These are phyloP conservation scores for Drosophila guanche DNA, from an alignment of 1,140 invertebrate genomes.

Conservation along the genomic window DNA sequence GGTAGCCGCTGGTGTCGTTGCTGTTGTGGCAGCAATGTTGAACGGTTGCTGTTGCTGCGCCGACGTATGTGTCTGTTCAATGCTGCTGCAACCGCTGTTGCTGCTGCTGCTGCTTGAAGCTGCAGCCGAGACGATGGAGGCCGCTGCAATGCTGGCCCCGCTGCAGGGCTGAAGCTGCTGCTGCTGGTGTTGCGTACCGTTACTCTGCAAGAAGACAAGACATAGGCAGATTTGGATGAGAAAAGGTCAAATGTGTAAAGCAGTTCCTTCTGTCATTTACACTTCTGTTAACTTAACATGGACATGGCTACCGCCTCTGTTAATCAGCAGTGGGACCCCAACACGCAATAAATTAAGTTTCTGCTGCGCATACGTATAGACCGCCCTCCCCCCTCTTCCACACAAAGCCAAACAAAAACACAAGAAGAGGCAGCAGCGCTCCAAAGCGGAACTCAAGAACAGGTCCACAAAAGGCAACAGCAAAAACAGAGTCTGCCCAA, in stretches of 20 bases:
- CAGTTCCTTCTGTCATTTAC: background rate
- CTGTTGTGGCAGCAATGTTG: constrained; percentile 45
- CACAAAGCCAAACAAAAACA: constrained; percentile 6
- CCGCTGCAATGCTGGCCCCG: constrained; percentile 57
- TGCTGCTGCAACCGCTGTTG: constrained; percentile 19
- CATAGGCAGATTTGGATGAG: constrained; percentile 1
- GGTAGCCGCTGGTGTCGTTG: constrained; percentile 55
- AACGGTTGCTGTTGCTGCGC: constrained; percentile 44
- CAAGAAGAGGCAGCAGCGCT: constrained; percentile 17
- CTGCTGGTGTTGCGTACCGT: constrained; percentile 73
- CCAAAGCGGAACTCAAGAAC: constrained; percentile 54
- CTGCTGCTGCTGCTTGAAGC: constrained; percentile 17
- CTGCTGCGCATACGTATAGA: constrained; percentile 54
- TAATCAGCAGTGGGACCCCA: constrained; percentile 15
- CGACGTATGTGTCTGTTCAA: constrained; percentile 12
- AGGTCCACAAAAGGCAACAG: constrained; percentile 52
- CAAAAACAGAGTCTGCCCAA: constrained; percentile 30
- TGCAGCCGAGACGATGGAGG: constrained; percentile 49
- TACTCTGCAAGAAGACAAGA: constrained; percentile 63
- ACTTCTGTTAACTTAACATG: no score
- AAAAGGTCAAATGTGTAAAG: background rate
- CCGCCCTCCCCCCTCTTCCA: background rate
- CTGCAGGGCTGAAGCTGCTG: constrained; percentile 50
- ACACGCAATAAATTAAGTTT: constrained; percentile 66
- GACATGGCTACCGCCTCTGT: background rate